These are phyloP conservation scores for Eurypyga helias DNA, from an alignment of 2,113 vertebrate genomes.

Conservation along the genomic window DNA sequence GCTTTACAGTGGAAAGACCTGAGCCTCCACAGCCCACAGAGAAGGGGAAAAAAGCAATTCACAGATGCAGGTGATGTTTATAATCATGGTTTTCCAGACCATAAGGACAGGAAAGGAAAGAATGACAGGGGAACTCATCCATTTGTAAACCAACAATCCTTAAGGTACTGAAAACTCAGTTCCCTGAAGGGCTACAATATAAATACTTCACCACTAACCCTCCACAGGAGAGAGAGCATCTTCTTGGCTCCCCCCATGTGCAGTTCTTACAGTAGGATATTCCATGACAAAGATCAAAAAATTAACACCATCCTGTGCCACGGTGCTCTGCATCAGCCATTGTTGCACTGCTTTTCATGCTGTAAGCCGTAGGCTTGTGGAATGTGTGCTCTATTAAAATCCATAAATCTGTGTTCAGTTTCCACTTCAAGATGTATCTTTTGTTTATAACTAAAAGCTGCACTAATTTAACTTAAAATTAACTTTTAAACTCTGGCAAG, in stretches of 20 bases:
- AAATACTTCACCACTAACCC: background rate
- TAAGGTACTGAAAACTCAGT: background rate
- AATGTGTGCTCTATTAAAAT: background rate
- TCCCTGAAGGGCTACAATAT: background rate
- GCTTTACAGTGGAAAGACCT: background rate
- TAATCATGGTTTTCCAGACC: background rate
- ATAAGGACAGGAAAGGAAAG: background rate
- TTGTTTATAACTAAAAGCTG: background rate
- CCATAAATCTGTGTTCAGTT: background rate
- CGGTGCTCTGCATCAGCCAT: background rate
- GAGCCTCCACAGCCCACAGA: background rate
- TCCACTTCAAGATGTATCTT: background rate
- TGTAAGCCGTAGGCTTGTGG: background rate
- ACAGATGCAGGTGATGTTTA: background rate
- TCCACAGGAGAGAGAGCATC: background rate
- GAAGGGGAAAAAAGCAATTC: background rate
- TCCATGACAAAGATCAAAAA: background rate
- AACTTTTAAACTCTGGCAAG: background rate
- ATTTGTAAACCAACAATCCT: background rate
- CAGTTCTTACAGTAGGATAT: background rate
- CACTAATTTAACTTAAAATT: conserved; percentile 10
- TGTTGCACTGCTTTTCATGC: background rate
- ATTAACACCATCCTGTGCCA: background rate
- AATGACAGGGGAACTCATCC: background rate
- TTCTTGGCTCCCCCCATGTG: background rate